phyloP scores from a whole-genome alignment of 2,888 invertebrate genomes.

The Heliconius charithonia region DNA sequence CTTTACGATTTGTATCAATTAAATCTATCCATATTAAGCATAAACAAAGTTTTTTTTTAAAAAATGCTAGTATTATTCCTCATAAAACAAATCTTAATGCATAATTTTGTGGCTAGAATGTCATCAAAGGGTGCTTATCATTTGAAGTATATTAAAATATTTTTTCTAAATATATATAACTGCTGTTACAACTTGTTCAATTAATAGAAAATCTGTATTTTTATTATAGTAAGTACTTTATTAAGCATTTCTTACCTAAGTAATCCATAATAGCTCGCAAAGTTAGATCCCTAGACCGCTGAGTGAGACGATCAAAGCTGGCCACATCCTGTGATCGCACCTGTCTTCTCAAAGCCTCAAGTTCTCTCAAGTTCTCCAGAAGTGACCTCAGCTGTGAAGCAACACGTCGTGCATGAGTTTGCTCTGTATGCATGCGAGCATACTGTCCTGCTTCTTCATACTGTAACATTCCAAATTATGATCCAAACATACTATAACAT shows the following conservation, averaged over 20 bases:
- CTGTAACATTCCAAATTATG: constrained; percentile 63
- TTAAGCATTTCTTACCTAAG: constrained; percentile 77
- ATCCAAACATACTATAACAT: too few relatives aligned
- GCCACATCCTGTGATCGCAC: constrained; percentile 85
- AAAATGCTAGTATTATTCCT: background rate
- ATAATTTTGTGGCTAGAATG: background rate
- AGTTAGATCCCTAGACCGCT: constrained; percentile 85
- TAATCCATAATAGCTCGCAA: constrained; percentile 87
- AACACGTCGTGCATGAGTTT: constrained; percentile 86
- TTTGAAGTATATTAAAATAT: background rate
- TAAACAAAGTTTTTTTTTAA: background rate
- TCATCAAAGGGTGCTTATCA: background rate
- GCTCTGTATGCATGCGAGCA: constrained; percentile 86
- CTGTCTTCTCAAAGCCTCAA: constrained; percentile 83
- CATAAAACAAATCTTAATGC: background rate
- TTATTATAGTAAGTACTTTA: background rate
- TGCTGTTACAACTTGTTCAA: background rate
- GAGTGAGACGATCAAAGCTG: constrained; percentile 87
- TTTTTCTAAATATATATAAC: too few relatives aligned
- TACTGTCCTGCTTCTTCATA: constrained; percentile 84
- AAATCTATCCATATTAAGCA: background rate
- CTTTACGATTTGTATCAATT: background rate
- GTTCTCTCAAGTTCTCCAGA: constrained; percentile 87
- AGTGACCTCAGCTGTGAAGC: constrained; percentile 88
- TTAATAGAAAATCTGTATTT: background rate